Conservation (phyloP, 2,113 vertebrate species). For the Bubo blakistoni region DNA sequence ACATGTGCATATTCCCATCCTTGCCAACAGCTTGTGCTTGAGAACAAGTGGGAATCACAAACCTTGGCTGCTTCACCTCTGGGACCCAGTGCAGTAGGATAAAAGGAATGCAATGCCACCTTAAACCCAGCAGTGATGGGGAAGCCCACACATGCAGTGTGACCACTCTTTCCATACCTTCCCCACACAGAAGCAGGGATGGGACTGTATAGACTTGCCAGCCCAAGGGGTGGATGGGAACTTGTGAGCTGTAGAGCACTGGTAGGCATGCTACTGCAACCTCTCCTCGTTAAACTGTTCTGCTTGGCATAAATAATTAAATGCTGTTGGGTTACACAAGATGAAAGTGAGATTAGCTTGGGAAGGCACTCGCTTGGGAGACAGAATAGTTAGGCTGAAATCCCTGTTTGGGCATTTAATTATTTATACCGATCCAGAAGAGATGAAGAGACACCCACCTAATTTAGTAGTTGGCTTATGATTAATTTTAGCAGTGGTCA, state of each 20-base stretch:
- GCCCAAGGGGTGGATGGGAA: background rate
- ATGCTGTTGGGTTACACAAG: background rate
- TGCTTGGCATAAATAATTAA: slow-evolving; percentile 33
- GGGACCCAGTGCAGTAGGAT: background rate
- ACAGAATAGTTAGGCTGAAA: background rate
- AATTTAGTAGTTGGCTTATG: background rate
- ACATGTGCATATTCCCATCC: fast-evolving
- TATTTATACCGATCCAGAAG: background rate
- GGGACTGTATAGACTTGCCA: background rate
- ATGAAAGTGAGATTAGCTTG: background rate
- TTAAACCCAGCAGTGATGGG: background rate
- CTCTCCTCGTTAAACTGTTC: background rate
- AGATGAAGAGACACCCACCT: background rate
- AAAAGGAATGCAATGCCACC: background rate
- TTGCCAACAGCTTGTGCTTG: background rate
- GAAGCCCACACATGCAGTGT: background rate
- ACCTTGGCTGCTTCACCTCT: background rate
- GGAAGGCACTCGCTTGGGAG: background rate
- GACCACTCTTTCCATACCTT: background rate
- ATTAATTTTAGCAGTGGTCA: background rate
- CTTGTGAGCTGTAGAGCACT: background rate
- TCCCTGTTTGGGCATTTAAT: background rate
- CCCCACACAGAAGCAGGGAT: background rate
- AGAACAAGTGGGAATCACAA: background rate
- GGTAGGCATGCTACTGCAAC: background rate